A percentile compares a stretch with the other conserved stretches of the same genome.
Conservation (phyloP, 2,113 vertebrate genomes). For the Sturnira hondurensis region DNA sequence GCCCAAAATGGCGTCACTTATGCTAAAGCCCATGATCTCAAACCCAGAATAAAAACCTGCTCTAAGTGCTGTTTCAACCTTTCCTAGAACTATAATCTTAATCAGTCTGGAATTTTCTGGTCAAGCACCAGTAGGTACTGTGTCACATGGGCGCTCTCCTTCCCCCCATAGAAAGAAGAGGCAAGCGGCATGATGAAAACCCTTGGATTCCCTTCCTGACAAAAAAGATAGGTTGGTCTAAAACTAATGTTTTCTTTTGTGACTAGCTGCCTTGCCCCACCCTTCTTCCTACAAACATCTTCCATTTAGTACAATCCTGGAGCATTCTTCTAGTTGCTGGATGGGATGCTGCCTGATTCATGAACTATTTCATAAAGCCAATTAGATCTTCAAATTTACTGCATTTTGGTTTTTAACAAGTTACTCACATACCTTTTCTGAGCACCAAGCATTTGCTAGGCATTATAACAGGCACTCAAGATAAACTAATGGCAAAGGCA, state of each 20-base stretch:
- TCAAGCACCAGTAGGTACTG: neutral
- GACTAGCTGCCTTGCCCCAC: neutral
- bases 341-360: neutral
- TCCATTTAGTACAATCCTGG: neutral
- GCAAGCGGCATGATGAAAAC: neutral
- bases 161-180: neutral
- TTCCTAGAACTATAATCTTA: neutral
- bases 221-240: neutral
- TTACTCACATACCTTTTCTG: neutral
- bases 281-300: neutral
- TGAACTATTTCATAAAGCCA: neutral
- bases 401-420: neutral
- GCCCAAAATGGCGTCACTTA: neutral
- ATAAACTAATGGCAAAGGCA: neutral
- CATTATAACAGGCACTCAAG: neutral
- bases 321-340: neutral
- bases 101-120: neutral
- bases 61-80: neutral
- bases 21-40: neutral
- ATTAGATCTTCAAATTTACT: neutral
- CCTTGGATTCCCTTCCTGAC: neutral
- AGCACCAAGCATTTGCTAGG: neutral
- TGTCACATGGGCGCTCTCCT: neutral
- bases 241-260: neutral
- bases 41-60: neutral